Evolutionary conservation across 2,113 vertebrate species (phyloP), one percentile per base, ranked within the genome.

Genomic region (Pogonocichla stellata): DNA sequence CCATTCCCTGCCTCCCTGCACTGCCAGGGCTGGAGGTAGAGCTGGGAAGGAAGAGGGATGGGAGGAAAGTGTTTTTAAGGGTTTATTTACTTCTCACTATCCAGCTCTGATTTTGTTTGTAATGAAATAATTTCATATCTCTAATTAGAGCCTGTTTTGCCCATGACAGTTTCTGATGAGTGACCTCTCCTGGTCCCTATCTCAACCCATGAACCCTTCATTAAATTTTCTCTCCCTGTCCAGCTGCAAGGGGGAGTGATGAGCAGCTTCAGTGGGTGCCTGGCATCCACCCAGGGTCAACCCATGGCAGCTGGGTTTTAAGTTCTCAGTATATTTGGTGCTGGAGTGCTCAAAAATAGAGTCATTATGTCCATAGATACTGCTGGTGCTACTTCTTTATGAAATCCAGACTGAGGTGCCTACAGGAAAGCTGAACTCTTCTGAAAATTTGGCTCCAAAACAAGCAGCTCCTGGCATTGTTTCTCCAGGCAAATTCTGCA

Each of bases 11-110:
- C 4, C 38, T 10, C 48, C n/a, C 29, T 64, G 38, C 4, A 4
- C 10, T 5, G 7, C 57, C 1, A 0, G 18, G 48, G 48, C 6
- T 38, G 67, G 48, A 33, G 38, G n/a, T 5, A 6, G n/a, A n/a
- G 69, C 19, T 84, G 69, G 28, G 29, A 47, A 40, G 42, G 60
- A 56, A 28, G 29, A 65, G 8, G 29, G 14, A 9, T 28, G 12
- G n/a, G 24, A 47, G 9, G 9, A 73, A 73, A 9, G 24, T 22
- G 19, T 19, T 24, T 33, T 19, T 19, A 40, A 65, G 29, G 58
- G 40, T 8, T 65, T 29, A 10, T n/a, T 73, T 40, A 10, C 40
- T 56, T 19, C 50, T 56, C 60, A 29, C 29, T 56, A 29, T 65
- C 34, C 4, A 28, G 42, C 29, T 65, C 29, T n/a, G 29, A 29